Evolutionary conservation across 2,797 vertebrate species (phyloP).

Genomic region (Pseudochirops cupreus): DNA sequence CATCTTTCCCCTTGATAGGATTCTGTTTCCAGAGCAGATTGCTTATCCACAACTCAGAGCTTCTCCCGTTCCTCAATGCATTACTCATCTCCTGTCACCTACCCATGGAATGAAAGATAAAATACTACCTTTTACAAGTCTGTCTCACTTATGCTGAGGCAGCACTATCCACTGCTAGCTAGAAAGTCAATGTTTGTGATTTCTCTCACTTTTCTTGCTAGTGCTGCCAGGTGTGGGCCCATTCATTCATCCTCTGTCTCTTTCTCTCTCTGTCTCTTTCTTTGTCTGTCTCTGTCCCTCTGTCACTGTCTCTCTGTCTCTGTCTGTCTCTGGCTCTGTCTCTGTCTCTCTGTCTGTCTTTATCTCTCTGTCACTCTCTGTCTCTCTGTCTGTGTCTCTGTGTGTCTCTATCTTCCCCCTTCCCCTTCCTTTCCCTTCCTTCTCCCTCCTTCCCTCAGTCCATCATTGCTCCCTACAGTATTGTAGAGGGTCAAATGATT

Average conservation of each 20-base stretch:
- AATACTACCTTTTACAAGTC: neutral
- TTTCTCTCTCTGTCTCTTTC: neutral
- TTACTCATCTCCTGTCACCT: neutral
- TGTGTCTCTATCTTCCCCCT: neutral
- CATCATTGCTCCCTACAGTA: neutral
- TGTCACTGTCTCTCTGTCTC: neutral
- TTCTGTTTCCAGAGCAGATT: neutral
- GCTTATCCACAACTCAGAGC: rapidly evolving
- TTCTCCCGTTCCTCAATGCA: neutral
- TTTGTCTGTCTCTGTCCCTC: neutral
- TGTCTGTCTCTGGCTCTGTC: neutral
- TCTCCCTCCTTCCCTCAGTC: neutral
- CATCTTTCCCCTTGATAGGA: too few species aligned
- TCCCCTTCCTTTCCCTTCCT: neutral
- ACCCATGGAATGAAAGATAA: neutral
- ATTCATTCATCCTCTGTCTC: neutral
- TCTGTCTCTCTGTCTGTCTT: neutral
- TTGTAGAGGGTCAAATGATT: neutral
- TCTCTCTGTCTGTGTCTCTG: neutral
- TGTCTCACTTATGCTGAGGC: rapidly evolving
- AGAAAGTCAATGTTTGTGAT: neutral
- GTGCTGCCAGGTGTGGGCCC: neutral
- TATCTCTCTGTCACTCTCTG: neutral
- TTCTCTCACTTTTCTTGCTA: neutral
- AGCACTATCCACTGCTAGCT: too few species aligned